Percentiles rank a stretch among this genome's conserved stretches.
phyloP scores from a whole-genome alignment of 1,140 invertebrate genomes.

The Littorina saxatilis region DNA sequence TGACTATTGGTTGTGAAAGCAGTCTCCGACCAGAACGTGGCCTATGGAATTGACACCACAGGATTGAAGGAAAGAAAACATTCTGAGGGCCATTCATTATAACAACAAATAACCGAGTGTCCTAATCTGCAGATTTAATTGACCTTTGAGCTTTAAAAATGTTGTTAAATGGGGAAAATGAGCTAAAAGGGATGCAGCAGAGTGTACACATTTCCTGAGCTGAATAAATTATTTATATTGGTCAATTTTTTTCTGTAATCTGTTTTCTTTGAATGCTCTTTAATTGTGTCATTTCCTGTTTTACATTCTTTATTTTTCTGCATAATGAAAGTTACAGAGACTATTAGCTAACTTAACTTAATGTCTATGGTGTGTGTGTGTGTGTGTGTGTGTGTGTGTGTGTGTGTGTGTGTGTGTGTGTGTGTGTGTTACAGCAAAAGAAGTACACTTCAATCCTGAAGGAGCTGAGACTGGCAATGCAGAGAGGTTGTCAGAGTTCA shows the following conservation, averaged over 20 bases:
- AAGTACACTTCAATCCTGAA: conserved; percentile 28
- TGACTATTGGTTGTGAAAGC: too few relatives aligned
- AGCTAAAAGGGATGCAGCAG: too few relatives aligned
- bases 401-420: too few relatives aligned
- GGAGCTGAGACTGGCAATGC: conserved; percentile 38
- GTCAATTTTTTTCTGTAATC: background rate
- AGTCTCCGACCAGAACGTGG: too few relatives aligned
- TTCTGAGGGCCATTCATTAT: too few relatives aligned
- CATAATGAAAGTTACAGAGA: background rate
- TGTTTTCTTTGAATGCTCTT: background rate
- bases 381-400: background rate
- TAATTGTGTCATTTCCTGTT: too few relatives aligned
- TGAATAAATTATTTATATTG: background rate
- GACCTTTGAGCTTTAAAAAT: too few relatives aligned
- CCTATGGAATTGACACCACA: too few relatives aligned
- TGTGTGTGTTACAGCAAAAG: conserved; percentile 4
- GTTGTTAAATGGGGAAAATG: too few relatives aligned
- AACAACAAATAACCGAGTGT: too few relatives aligned
- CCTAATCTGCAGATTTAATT: too few relatives aligned
- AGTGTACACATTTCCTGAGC: background rate
- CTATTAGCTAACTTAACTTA: background rate
- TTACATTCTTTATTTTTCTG: background rate
- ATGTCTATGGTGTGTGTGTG: conserved; percentile 20
- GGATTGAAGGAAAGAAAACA: too few relatives aligned
- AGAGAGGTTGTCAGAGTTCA: conserved; percentile 38